Conservation (phyloP, 2,888 invertebrate genomes). For the Parochlus steinenii region DNA sequence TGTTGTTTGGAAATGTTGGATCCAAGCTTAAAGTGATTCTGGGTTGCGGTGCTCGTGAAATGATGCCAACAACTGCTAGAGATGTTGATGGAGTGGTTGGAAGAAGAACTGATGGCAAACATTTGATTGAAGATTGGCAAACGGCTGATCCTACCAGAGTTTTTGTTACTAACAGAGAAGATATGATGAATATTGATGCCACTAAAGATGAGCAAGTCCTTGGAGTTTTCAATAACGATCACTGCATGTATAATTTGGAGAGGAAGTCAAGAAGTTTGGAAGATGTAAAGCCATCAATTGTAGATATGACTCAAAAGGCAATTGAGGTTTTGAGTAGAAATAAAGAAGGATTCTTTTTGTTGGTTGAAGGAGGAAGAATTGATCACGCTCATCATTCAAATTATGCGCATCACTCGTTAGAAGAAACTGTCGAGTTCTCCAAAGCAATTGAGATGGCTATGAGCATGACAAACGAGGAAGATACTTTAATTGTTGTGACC, state of each 20-base stretch:
- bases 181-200: slow-evolving; percentile 25
- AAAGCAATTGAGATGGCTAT: slow-evolving; percentile 48
- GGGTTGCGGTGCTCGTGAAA: slow-evolving; percentile 42
- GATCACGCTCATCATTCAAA: slow-evolving; percentile 57
- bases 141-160: slow-evolving; percentile 21
- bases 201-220: slow-evolving; percentile 19
- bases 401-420: slow-evolving; percentile 43
- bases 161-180: slow-evolving; percentile 34
- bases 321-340: slow-evolving; percentile 46
- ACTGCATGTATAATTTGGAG: slow-evolving; percentile 37
- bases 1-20: slow-evolving; percentile 42
- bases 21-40: slow-evolving; percentile 46
- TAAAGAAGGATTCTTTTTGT: slow-evolving; percentile 53
- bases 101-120: slow-evolving; percentile 34
- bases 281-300: slow-evolving; percentile 43
- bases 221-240: slow-evolving; percentile 30
- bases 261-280: slow-evolving; percentile 20
- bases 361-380: slow-evolving; percentile 57
- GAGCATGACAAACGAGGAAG: slow-evolving; percentile 39
- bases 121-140: slow-evolving; percentile 48
- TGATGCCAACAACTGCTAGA: slow-evolving; percentile 35
- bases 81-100: slow-evolving; percentile 24
- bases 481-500: slow-evolving; percentile 65
- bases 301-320: slow-evolving; percentile 59
- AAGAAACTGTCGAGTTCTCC: slow-evolving; percentile 60